Conservation (phyloP, 1,140 invertebrate species). For the Doryteuthis pealeii region DNA sequence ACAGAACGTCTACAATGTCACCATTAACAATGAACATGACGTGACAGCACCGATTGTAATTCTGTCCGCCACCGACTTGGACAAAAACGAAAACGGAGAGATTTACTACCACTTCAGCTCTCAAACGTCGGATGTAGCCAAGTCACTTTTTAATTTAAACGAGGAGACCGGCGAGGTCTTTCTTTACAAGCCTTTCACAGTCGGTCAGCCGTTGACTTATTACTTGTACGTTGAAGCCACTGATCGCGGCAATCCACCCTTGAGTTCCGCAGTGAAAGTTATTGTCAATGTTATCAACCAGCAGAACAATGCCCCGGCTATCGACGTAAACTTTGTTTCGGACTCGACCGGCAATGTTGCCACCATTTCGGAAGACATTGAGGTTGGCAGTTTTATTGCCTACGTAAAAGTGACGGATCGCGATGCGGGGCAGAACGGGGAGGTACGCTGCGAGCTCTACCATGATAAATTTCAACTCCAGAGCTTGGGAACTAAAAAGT, state of each 20-base stretch:
- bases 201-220: too few species aligned
- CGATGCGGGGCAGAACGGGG: constrained; percentile 47
- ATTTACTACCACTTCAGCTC: constrained; percentile 71
- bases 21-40: constrained; percentile 67
- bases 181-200: too few species aligned
- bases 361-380: constrained; percentile 37
- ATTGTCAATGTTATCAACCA: constrained; percentile 42
- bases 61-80: constrained; percentile 42
- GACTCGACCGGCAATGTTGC: constrained; percentile 30
- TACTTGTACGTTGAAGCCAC: too few species aligned
- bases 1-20: constrained; percentile 59
- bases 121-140: constrained; percentile 86
- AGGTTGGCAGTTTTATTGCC: too few species aligned
- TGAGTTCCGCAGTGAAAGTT: constrained; percentile 19
- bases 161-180: too few species aligned
- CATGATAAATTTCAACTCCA: too few species aligned
- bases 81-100: constrained; percentile 49
- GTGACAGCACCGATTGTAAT: constrained; percentile 33
- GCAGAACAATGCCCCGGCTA: constrained; percentile 47
- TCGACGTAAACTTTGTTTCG: constrained; percentile 25
- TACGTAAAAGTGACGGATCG: constrained; percentile 27
- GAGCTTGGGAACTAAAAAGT: too few species aligned
- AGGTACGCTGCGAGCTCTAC: constrained; percentile 34
- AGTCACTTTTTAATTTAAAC: constrained; percentile 57
- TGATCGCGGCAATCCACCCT: too few species aligned